Base-by-base conservation (phyloP, 2,797 vertebrate genomes). In the Karalla daura region DNA sequence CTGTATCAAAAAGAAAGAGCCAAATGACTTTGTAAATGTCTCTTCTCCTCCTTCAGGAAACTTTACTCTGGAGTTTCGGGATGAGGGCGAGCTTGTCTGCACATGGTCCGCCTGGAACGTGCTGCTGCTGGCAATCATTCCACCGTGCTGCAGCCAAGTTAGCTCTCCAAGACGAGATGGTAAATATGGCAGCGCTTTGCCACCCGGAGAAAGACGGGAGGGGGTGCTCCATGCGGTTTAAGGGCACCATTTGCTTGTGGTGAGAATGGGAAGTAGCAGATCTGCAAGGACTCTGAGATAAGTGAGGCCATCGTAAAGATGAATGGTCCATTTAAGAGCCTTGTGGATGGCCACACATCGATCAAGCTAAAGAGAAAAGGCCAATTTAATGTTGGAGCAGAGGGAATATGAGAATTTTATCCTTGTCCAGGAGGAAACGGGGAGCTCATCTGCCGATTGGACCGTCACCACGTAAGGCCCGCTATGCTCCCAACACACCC, bases 101-200 rank as follows among this genome's bases (percentile, higher is more conserved):
- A 82, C 80, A 86, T 63, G 84, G 83, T 79, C 70, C 24, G 39
- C 68, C 70, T 85, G 81, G 80, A 88, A 80, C 27, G 25, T 71
- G 66, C 44, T 30, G 74, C 70, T 32, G 74, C 62, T 89, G 87
- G 88, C 84, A 82, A 43, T 65, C 81, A 55, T 81, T 79, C 81
- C 36, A 33, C 70, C 51, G 68, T 50, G 35, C 83, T 82, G 89
- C 17, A 55, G 87, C 86, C 84, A 86, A 87, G 77, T 75, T 45
- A 60, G 60, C 81, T 78, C 87, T 90, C 84, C 84, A 86, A 77
- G 74, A 85, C 21, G 62, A 78, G 80, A 86, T 62, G 79, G 83
- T 86, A 88, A 90, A 91, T 90, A 88, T 85, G 85, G 85, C 86
- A 83, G 74, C 30, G 39, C 81, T 88, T 86, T 85, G 82, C 87